Base-by-base conservation (phyloP, 2,888 invertebrate genomes). In the Folsomia candida region DNA sequence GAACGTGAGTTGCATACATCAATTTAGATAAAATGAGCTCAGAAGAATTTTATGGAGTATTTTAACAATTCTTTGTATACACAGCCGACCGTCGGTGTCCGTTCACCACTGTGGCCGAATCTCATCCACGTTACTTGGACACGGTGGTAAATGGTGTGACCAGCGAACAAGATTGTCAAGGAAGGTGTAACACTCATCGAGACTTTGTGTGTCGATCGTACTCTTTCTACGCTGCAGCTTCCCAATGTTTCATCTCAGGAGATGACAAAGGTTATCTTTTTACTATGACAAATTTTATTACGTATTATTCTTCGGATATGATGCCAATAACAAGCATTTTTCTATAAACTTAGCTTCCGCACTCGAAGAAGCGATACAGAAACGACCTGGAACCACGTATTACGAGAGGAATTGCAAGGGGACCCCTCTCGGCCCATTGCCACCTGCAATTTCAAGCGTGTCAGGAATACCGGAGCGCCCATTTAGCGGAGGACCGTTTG, bases 191-290 rank as follows among this genome's bases (percentile, higher is more conserved):
- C 69, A 81, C 80, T 29, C 82, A 82, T 71, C 76, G 81, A n/a
- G 81, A 82, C 58, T 84, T 84, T 80, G 81, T 82, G 65, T 84
- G 84, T 73, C 81, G 84, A 22, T 83, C 84, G 0, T 83, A 81
- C 72, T 82, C 84, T 11, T 84, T 82, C 76, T 83, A 83, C 73
- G 81, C 82, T 4, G 81, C 83, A 29, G 83, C 82, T 2, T 81
- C 82, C 3, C 83, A 84, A 77, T 84, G 84, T 73, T 83, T 84
- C 76, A 80, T 84, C 58, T 83, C 83, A 37, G 84, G 83, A 14
- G 83, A 83, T 77, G 83, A 83, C 76, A 79, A 80, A 80, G 80
- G 83, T 83, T n/a, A n/a, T n/a, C n/a, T n/a, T n/a, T n/a, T n/a
- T n/a, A n/a, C n/a, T n/a, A n/a, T n/a, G n/a, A n/a, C n/a, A n/a